A percentile compares a stretch with the other conserved stretches of the same genome.
These are phyloP conservation scores for Otocyon megalotis DNA, from an alignment of 2,113 vertebrate genomes.

Conservation along the genomic window DNA sequence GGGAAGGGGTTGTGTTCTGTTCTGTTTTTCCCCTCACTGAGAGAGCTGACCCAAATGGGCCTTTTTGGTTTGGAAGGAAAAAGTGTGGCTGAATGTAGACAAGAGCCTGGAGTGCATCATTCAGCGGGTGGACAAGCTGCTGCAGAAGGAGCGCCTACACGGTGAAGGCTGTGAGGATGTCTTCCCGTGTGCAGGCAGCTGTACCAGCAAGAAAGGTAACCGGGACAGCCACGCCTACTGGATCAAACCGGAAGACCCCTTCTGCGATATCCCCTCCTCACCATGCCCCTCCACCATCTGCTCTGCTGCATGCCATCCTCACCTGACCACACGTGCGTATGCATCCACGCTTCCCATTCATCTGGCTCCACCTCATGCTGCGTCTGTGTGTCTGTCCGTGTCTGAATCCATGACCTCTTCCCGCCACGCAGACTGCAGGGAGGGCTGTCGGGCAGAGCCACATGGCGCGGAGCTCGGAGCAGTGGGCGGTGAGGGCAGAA, in stretches of 20 bases:
- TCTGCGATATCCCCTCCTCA: conserved; percentile 84
- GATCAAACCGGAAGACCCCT: conserved; percentile 93
- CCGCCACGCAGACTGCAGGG: conserved; percentile 43
- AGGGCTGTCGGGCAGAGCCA: not conserved
- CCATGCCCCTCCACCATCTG: conserved; percentile 85
- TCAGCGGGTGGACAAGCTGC: conserved; percentile 96
- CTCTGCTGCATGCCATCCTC: conserved; percentile 90
- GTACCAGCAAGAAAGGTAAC: conserved; percentile 95
- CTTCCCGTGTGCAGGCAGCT: conserved; percentile 88
- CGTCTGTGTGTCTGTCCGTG: conserved; percentile 50
- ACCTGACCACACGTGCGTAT: conserved; percentile 90
- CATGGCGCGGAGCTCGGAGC: not conserved
- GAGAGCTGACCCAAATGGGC: not conserved
- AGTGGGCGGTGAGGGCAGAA: not conserved
- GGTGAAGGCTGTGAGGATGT: conserved; percentile 91
- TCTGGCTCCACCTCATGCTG: not conserved
- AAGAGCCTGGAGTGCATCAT: conserved; percentile 99
- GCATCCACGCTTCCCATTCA: conserved; percentile 75
- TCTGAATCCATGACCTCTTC: conserved; percentile 30
- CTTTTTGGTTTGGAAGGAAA: conserved; percentile 91
- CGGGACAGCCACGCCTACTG: conserved; percentile 92
- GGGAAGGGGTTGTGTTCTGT: not conserved
- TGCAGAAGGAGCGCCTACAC: conserved; percentile 94
- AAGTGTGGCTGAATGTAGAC: conserved; percentile 98
- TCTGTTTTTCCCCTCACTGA: not conserved